Evolutionary conservation across 2,113 vertebrate species (phyloP), one percentile per base, ranked within the genome.

Genomic region (Agelaius phoeniceus): DNA sequence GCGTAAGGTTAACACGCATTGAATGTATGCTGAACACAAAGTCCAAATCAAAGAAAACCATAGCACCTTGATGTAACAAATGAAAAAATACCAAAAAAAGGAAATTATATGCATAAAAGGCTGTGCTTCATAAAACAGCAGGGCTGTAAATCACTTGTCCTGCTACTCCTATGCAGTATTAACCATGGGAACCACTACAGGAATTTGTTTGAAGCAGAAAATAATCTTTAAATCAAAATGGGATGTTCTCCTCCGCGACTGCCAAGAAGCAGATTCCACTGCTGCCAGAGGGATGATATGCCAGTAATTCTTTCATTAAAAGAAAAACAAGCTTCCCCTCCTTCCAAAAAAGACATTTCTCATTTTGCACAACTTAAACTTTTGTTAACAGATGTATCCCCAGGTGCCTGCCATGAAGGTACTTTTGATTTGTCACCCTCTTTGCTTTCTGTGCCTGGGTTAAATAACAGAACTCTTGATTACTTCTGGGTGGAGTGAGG

Each of bases 171-270:
- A 75, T 20, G 39, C 33, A 71, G 39, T 43, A 24, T 73, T 73
- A 95, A 78, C 68, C 90, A 93, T 74, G 57, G 75, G 76, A 97
- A 97, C 55, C 80, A 55, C 61, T 67, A 63, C 21, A 93, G 43
- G 86, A 93, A 94, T 97, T 77, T 75, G 61, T 94, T 41, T 93
- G 90, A 95, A 80, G 83, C 61, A 81, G 72, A 88, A 92, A 86
- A 93, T 77, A 86, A 93, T 94, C 94, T 89, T 86, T 59, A 93
- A 90, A 97, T 93, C 95, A 93, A 93, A 96, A 92, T 69, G 68
- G 76, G 94, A 97, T 89, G 90, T 78, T 94, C 83, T 69, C 65
- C 39, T 86, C 63, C 62, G 65, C 0, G 0, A 71, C 83, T 92
- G 92, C 85, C 92, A 95, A 83, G 68, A 89, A 87, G 78, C 46